These are phyloP conservation scores for Tupaia chinensis DNA, from an alignment of 2,113 vertebrate species.

Conservation along the genomic window DNA sequence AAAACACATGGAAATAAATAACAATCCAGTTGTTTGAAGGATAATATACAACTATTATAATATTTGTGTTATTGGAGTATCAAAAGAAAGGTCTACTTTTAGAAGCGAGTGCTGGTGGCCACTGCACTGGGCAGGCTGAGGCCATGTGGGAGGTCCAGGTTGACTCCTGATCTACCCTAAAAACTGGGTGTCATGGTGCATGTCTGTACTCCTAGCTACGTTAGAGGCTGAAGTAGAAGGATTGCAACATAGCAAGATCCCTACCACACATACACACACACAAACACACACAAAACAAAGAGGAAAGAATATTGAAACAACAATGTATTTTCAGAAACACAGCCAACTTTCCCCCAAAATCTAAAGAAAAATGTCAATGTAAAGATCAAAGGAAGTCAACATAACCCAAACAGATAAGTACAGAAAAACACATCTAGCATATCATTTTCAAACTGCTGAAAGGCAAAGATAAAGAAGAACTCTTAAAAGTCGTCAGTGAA, in stretches of 20 bases:
- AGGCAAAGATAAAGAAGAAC: background rate
- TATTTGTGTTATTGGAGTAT: background rate
- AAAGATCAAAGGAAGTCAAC: background rate
- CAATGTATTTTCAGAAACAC: background rate
- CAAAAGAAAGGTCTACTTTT: background rate
- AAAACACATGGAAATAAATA: background rate
- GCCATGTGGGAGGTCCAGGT: no score
- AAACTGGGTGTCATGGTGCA: no score
- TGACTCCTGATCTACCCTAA: no score
- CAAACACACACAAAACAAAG: background rate
- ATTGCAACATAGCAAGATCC: no score
- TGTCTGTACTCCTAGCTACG: no score
- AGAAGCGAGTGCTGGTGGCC: no score
- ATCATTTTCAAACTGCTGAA: constrained; percentile 4
- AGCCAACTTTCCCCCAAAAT: background rate
- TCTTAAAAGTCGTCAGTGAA: background rate
- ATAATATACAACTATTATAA: background rate
- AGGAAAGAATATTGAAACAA: background rate
- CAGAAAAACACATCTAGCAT: background rate
- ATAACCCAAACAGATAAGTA: background rate
- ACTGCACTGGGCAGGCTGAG: no score
- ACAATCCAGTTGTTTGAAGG: background rate
- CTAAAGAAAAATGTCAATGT: background rate
- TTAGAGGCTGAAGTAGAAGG: no score
- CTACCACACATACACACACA: no score